Conservation (phyloP, 2,797 vertebrate species). For the Pagetopsis macropterus region DNA sequence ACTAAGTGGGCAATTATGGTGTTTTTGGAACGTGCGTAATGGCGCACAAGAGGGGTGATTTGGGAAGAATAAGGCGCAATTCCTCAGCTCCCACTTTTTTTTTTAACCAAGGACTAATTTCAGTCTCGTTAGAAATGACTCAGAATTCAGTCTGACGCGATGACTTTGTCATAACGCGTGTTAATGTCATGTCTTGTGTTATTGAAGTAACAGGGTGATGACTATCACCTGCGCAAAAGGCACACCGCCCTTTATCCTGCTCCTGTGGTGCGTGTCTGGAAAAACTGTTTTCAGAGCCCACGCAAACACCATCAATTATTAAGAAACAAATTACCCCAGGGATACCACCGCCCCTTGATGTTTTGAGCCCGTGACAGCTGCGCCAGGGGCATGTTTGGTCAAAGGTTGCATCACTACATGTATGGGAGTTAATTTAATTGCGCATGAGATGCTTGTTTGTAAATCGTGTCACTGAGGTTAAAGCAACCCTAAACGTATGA, state of each 20-base stretch:
- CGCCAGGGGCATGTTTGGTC: slow-evolving; percentile 59
- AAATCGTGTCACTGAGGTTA: slow-evolving; percentile 32
- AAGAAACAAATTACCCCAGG: slow-evolving; percentile 80
- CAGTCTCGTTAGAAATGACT: slow-evolving; percentile 70
- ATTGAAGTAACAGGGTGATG: slow-evolving; percentile 74
- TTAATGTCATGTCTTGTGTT: slow-evolving; percentile 74
- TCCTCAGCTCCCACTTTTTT: slow-evolving; percentile 2
- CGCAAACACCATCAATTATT: slow-evolving; percentile 86
- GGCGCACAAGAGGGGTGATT: slow-evolving; percentile 65
- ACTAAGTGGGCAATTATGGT: slow-evolving; percentile 70
- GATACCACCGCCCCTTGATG: slow-evolving; percentile 72
- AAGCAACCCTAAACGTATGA: slow-evolving; percentile 22
- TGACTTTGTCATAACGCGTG: slow-evolving; percentile 69
- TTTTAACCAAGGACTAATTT: slow-evolving; percentile 52
- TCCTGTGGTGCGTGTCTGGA: slow-evolving; percentile 80
- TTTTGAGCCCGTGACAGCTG: slow-evolving; percentile 73
- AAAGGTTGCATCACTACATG: slow-evolving; percentile 66
- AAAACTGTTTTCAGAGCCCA: slow-evolving; percentile 82
- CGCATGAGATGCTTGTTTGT: slow-evolving; percentile 34
- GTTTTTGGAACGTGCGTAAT: slow-evolving; percentile 77
- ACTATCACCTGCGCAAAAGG: slow-evolving; percentile 78
- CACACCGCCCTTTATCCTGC: slow-evolving; percentile 75
- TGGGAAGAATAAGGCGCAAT: slow-evolving; percentile 63
- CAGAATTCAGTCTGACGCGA: slow-evolving; percentile 67
- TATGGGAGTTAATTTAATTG: slow-evolving; percentile 37